These are phyloP conservation scores for Hoplostethus atlanticus DNA, from an alignment of 2,797 vertebrate species.

Conservation along the genomic window DNA sequence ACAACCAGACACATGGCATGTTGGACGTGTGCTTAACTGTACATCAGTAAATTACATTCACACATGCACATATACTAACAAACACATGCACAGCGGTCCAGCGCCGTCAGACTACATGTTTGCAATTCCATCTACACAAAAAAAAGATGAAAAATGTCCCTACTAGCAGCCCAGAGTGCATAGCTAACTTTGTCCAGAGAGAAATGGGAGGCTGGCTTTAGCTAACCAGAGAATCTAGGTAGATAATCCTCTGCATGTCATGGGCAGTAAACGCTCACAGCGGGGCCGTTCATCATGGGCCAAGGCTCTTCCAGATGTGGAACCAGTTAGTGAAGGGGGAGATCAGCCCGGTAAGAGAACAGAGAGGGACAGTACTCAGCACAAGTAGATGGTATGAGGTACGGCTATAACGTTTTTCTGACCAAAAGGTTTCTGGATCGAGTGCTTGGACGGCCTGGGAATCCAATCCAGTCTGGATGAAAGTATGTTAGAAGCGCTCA, in stretches of 20 bases:
- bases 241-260: slow-evolving; percentile 71
- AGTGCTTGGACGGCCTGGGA: not conserved
- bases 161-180: slow-evolving; percentile 18
- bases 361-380: slow-evolving; percentile 8
- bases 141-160: slow-evolving; percentile 1
- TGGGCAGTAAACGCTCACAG: slow-evolving; percentile 69
- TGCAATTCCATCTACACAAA: slow-evolving; percentile 10
- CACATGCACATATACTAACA: slow-evolving; percentile 21
- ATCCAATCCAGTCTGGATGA: too few relatives aligned
- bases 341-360: not conserved
- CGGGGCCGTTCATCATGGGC: slow-evolving; percentile 54
- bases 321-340: slow-evolving; percentile 65
- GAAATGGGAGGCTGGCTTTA: slow-evolving; percentile 47
- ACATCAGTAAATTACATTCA: slow-evolving; percentile 13
- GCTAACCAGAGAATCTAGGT: slow-evolving; percentile 53
- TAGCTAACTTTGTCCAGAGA: slow-evolving; percentile 35
- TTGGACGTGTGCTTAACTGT: slow-evolving; percentile 1
- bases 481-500: too few relatives aligned
- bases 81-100: slow-evolving; percentile 7
- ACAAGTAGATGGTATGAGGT: not conserved
- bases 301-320: slow-evolving; percentile 78
- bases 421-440: not conserved
- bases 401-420: not conserved
- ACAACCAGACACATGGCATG: slow-evolving; percentile 20
- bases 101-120: slow-evolving; percentile 25